These are phyloP conservation scores for Copsychus sechellarum DNA, from an alignment of 2,113 vertebrate genomes.

Conservation along the genomic window DNA sequence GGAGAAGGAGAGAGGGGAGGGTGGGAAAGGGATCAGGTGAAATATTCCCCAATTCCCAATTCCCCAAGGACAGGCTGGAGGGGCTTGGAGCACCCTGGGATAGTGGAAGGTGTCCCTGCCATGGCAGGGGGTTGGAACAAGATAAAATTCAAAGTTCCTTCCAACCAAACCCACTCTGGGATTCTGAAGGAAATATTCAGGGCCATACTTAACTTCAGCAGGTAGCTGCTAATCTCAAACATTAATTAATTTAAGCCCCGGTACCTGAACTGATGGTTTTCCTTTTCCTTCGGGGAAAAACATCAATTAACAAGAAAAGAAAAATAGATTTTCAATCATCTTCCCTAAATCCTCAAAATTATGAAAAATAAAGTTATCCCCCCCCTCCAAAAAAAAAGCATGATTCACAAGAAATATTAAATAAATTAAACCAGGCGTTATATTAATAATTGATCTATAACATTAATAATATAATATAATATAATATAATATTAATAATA, in stretches of 20 bases:
- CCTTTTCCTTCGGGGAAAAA: neutral
- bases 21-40: neutral
- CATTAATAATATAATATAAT: too few species aligned
- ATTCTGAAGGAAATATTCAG: neutral
- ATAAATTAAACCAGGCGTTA: neutral
- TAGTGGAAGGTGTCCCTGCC: neutral
- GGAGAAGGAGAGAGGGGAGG: neutral
- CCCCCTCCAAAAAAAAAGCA: neutral
- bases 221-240: neutral
- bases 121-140: fast-evolving
- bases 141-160: fast-evolving
- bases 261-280: neutral
- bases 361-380: neutral
- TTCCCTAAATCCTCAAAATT: neutral
- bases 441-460: neutral
- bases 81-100: neutral
- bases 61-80: fast-evolving
- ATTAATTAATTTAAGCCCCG: neutral
- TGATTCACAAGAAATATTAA: neutral
- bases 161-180: neutral
- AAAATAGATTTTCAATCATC: neutral
- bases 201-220: fast-evolving
- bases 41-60: neutral
- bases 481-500: too few species aligned
- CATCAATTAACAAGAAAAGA: too few species aligned